Conservation (phyloP, 2,888 invertebrate genomes). For the Malthinus flaveolus region DNA sequence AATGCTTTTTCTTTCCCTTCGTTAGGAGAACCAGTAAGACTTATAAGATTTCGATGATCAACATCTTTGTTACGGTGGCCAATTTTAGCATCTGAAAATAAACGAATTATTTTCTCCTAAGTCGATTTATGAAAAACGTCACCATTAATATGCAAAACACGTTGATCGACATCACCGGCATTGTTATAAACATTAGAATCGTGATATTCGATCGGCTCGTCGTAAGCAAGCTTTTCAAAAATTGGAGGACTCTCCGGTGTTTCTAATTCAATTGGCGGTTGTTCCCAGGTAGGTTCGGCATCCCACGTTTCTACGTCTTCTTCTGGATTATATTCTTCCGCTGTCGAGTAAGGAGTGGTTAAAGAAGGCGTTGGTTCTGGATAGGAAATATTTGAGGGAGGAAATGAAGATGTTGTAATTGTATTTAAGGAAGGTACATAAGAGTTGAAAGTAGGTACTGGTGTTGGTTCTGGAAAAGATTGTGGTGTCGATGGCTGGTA, state of each 20-base stretch:
- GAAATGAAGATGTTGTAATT: slow-evolving; percentile 2
- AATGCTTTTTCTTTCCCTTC: slow-evolving; percentile 23
- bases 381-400: slow-evolving; percentile 1
- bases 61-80: slow-evolving; percentile 63
- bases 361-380: slow-evolving; percentile 16
- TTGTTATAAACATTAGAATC: slow-evolving; percentile 53
- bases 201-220: slow-evolving; percentile 64
- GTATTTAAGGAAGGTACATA: slow-evolving; percentile 1
- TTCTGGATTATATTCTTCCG: slow-evolving; percentile 51
- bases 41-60: slow-evolving; percentile 83
- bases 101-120: background rate
- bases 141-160: slow-evolving; percentile 48
- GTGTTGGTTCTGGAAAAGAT: background rate
- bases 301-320: slow-evolving; percentile 57
- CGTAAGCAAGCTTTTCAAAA: slow-evolving; percentile 64
- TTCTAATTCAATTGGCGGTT: slow-evolving; percentile 51
- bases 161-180: slow-evolving; percentile 62
- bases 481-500: background rate
- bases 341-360: slow-evolving; percentile 39
- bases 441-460: background rate
- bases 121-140: background rate
- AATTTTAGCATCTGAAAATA: slow-evolving; percentile 21
- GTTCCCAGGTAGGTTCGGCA: slow-evolving; percentile 48
- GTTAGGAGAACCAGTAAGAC: slow-evolving; percentile 74
- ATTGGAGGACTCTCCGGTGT: slow-evolving; percentile 70